These are phyloP conservation scores for Epinephelus awoara DNA, from an alignment of 2,797 vertebrate species.

Conservation along the genomic window DNA sequence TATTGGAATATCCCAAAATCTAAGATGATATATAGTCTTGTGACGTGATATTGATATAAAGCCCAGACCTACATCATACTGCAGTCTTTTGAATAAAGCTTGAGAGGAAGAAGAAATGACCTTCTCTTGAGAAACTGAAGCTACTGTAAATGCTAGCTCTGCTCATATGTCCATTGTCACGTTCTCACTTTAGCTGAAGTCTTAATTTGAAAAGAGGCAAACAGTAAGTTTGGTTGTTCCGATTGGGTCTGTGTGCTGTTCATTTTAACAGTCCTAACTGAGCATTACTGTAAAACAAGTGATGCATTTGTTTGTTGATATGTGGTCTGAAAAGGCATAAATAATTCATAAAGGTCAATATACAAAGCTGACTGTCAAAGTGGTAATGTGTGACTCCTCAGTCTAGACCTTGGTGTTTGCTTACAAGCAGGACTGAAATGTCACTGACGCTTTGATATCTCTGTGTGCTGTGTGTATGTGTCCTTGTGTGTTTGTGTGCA, in stretches of 20 bases:
- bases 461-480: background rate
- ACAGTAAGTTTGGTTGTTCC: background rate
- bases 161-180: background rate
- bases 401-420: constrained; percentile 22
- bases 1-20: no score
- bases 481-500: constrained; percentile 18
- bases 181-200: background rate
- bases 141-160: background rate
- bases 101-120: background rate
- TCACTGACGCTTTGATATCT: constrained; percentile 60
- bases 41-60: no score
- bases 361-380: constrained; percentile 13
- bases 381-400: background rate
- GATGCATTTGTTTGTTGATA: background rate
- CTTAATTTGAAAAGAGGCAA: background rate
- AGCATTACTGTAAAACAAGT: background rate
- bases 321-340: constrained; percentile 11
- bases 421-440: constrained; percentile 53
- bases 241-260: background rate
- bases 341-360: constrained; percentile 33
- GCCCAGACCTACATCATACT: no score
- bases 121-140: background rate
- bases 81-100: background rate
- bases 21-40: no score
- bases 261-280: background rate